These are phyloP conservation scores for Anguilla rostrata DNA, from an alignment of 2,113 vertebrate species.

Conservation along the genomic window DNA sequence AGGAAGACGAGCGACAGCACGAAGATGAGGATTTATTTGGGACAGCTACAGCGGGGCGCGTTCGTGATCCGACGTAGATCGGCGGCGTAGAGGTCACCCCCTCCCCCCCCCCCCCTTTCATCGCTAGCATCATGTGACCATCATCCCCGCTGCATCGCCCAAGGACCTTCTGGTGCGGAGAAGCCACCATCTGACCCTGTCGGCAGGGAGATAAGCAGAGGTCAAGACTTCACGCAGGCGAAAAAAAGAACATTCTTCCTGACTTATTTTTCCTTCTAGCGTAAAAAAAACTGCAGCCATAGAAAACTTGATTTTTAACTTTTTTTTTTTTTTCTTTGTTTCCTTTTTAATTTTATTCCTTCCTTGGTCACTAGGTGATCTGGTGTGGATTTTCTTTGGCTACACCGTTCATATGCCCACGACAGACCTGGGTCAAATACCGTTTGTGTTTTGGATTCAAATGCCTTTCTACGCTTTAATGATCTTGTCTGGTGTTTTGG, in stretches of 20 bases:
- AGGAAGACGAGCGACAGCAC: slow-evolving; percentile 98
- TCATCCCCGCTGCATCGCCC: slow-evolving; percentile 1
- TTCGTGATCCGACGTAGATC: slow-evolving; percentile 95
- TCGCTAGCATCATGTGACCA: slow-evolving; percentile 16
- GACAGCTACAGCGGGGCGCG: slow-evolving; percentile 93
- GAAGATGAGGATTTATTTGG: slow-evolving; percentile 97
- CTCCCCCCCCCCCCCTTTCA: slow-evolving; percentile 7
- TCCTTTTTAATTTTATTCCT: background rate
- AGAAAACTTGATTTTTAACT: background rate
- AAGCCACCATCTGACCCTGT: slow-evolving; percentile 23
- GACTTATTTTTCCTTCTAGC: background rate
- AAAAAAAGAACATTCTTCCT: background rate
- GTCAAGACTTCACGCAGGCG: background rate
- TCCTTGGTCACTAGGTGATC: background rate
- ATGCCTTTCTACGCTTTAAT: too few species aligned
- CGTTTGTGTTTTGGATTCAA: too few species aligned
- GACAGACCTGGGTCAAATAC: too few species aligned
- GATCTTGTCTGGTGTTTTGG: too few species aligned
- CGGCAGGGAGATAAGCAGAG: background rate
- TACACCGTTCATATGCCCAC: background rate
- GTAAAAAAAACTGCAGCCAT: background rate
- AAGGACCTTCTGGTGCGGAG: slow-evolving; percentile 21
- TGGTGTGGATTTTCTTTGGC: background rate
- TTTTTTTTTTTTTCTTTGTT: background rate
- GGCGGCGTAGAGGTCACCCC: slow-evolving; percentile 72